Evolutionary conservation across 2,888 invertebrate genomes (phyloP), one percentile per base, ranked within the genome.

Genomic region (Thereva unica): DNA sequence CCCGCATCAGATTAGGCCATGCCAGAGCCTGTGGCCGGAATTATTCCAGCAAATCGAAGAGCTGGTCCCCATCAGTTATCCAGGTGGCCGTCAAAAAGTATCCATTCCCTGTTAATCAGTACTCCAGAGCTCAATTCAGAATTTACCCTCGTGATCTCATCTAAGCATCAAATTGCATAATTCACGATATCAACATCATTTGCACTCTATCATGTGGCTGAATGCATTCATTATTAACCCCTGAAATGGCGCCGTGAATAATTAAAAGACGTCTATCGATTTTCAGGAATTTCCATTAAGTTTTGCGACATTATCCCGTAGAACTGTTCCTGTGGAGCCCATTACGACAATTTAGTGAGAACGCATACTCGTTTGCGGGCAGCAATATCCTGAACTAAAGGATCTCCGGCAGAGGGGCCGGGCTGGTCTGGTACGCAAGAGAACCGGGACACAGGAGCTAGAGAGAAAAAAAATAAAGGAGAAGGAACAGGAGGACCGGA

Each of bases 221-320:
- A 61, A 61, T 61, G 61, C 61, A 61, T 61, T 50, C 61, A 61
- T 61, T 61, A 50, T 61, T 50, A 50, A 61, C 61, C 61, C 61
- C 61, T 50, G 50, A 61, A 61, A 61, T 50, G 61, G 61, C 50
- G 42, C 23, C 50, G 34, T 61, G 61, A 61, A 61, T 61, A 41
- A 61, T 61, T 61, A n/a, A 61, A 41, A 50, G 12, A 61, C 61
- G 50, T 61, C 50, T 61, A 61, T 61, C 61, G 61, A 61, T 61
- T 50, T 61, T 3, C 61, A 50, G 61, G 41, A 45, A 40, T n/a
- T 40, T 49, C 41, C 61, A 61, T 61, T 61, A 61, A 40, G 40
- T 61, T 61, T 50, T 61, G 50, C 61, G 50, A 61, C 49, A 59
- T 49, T 59, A 59, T 59, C 59, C 59, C 23, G 59, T 47, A 38